Evolutionary conservation across 2,888 invertebrate species (phyloP), one percentile per base, ranked within the genome.

Genomic region (Sinodicranocentrus sp.): DNA sequence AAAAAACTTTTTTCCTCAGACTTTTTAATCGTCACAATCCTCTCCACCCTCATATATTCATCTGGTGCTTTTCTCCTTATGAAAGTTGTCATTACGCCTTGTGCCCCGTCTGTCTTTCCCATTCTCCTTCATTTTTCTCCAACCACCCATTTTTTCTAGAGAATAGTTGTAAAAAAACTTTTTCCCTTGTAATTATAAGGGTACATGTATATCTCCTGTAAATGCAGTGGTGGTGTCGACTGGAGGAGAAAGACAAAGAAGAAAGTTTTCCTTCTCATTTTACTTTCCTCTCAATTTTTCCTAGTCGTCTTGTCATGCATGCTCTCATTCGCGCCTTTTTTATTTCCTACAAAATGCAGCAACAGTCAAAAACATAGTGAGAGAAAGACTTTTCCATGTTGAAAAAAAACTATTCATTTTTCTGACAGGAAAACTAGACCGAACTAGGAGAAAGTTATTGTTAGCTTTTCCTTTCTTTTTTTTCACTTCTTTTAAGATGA

Each of bases 391-490:
- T 33, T 33, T 33, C 33, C 3, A 3, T 33, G 3, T 33, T 33
- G n/a, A n/a, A n/a, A n/a, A n/a, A n/a, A 6, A 6, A 3, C 33
- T 33, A 33, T 33, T 33, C 33, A 33, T 33, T 33, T 10, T 33
- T 10, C 10, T 33, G 33, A 6, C 10, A 33, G 10, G 10, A 33
- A 33, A 33, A 33, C 33, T 33, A 33, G 33, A 10, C 33, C 33
- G 33, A 33, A 33, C 33, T 6, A 70, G 54, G 52, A 43, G 43
- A 48, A 52, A 33, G 68, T 39, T 78, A 63, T 76, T 65, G 67
- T 76, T 52, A 52, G 52, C 19, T 33, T 52, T 19, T 52, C 65
- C 52, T 63, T 44, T 28, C 63, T 57, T 76, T 57, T 67, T 68
- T 26, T 65, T 57, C 44, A 33, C 54, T 48, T 33, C 67, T 77